These are phyloP conservation scores for Hanleya hanleyi DNA, from an alignment of 2,888 invertebrate genomes.

Conservation along the genomic window DNA sequence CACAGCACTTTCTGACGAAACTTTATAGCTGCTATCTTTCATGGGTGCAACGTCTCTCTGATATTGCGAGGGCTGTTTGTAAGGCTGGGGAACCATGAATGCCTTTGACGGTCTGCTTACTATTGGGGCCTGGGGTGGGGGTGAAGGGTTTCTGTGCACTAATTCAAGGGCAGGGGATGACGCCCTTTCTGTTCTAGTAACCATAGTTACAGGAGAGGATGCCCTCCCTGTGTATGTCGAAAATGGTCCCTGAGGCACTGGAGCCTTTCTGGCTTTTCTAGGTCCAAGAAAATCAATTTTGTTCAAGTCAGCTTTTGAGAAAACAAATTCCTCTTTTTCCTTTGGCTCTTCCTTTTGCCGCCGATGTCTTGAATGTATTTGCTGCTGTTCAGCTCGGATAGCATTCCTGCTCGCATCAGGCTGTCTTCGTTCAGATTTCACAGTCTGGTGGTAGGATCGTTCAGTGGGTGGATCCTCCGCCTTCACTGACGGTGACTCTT, in stretches of 20 bases:
- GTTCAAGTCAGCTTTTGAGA: slow-evolving; percentile 56
- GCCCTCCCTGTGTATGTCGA: neutral
- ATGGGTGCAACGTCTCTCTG: neutral
- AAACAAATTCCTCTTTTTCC: slow-evolving; percentile 61
- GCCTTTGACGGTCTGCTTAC: neutral
- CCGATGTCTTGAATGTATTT: too few species aligned
- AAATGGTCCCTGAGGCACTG: neutral
- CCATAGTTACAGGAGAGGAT: neutral
- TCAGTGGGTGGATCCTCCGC: too few species aligned
- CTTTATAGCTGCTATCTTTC: neutral
- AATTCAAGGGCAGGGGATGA: neutral
- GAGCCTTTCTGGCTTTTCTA: neutral
- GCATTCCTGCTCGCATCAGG: too few species aligned
- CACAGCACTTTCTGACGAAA: neutral
- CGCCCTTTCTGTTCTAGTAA: neutral
- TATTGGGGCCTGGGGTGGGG: neutral
- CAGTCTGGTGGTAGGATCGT: too few species aligned
- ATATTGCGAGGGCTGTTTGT: neutral
- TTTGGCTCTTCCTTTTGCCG: neutral
- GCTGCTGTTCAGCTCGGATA: too few species aligned
- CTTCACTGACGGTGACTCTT: too few species aligned
- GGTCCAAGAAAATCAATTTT: slow-evolving; percentile 21
- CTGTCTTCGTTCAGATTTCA: too few species aligned
- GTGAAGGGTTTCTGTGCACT: neutral
- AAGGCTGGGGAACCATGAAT: neutral